These are phyloP conservation scores for Cebus imitator DNA, from an alignment of 2,113 vertebrate genomes.

Conservation along the genomic window DNA sequence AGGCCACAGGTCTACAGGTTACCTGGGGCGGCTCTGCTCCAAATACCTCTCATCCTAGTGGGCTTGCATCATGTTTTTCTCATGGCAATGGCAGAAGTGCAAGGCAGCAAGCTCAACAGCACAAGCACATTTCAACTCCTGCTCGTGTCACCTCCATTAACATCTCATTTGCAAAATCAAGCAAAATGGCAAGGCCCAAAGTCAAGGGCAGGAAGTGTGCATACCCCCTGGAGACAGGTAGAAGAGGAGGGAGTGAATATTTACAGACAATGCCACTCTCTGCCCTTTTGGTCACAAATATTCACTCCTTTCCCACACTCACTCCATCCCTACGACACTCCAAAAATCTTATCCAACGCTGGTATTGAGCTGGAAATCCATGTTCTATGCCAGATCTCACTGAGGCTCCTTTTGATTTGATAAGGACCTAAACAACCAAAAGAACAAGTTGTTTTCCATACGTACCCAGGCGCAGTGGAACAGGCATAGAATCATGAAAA, in stretches of 20 bases:
- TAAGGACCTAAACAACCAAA: not conserved
- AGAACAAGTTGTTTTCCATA: not conserved
- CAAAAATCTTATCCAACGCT: not conserved
- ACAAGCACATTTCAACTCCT: not conserved
- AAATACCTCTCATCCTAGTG: not conserved
- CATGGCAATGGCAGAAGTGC: accelerated
- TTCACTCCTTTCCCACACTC: not conserved
- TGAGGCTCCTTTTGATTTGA: not conserved
- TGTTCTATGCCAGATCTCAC: not conserved
- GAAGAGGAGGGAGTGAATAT: not conserved
- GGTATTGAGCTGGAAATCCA: not conserved
- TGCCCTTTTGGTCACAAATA: not conserved
- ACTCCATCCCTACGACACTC: not conserved
- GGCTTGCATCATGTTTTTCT: not conserved
- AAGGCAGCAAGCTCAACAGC: not conserved
- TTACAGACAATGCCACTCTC: not conserved
- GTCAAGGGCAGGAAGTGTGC: not conserved
- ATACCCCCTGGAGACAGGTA: not conserved
- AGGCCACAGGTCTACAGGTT: not conserved
- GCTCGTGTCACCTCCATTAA: accelerated
- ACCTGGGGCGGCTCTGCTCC: not conserved
- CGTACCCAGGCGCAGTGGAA: not conserved
- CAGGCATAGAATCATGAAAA: not conserved
- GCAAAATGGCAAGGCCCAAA: not conserved
- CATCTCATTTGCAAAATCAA: not conserved